These are phyloP conservation scores for Sisyra terminalis DNA, from an alignment of 2,888 invertebrate species.

Conservation along the genomic window DNA sequence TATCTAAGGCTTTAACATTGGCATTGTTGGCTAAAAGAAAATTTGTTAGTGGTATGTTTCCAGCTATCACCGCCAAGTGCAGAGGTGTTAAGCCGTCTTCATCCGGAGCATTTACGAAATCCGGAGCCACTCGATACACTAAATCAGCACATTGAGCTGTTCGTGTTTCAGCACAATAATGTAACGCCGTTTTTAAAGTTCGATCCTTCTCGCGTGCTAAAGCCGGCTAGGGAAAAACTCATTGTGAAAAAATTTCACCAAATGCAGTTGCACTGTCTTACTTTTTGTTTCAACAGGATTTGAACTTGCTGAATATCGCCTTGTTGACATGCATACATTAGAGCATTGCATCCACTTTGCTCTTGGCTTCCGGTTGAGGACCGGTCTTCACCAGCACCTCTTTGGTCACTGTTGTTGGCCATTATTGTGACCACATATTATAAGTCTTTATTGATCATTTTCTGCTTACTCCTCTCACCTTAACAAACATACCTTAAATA, in stretches of 20 bases:
- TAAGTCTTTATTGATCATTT: not conserved
- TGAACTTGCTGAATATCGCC: conserved; percentile 63
- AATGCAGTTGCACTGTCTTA: conserved; percentile 28
- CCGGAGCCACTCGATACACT: conserved; percentile 72
- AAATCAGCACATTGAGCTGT: conserved; percentile 47
- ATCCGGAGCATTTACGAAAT: conserved; percentile 67
- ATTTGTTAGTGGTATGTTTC: conserved; percentile 72
- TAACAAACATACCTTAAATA: conserved; percentile 10
- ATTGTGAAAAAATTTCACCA: conserved; percentile 4
- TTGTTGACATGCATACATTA: conserved; percentile 88
- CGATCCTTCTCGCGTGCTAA: conserved; percentile 58
- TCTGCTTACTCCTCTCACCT: conserved; percentile 18
- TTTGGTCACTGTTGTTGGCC: conserved; percentile 1
- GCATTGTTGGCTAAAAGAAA: conserved; percentile 77
- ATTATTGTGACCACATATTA: not conserved
- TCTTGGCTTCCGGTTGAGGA: conserved; percentile 20
- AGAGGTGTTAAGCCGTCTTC: conserved; percentile 91
- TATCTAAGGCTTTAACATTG: conserved; percentile 77
- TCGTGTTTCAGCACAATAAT: conserved; percentile 69
- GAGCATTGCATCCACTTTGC: conserved; percentile 58
- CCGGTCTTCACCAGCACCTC: not conserved
- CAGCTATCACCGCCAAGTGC: conserved; percentile 89
- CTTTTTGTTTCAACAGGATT: conserved; percentile 59
- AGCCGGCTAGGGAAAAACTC: conserved; percentile 29
- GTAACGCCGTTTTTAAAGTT: conserved; percentile 72